Evolutionary conservation across 2,888 invertebrate species (phyloP), one percentile per base, ranked within the genome.

Genomic region (Chesias legatella): DNA sequence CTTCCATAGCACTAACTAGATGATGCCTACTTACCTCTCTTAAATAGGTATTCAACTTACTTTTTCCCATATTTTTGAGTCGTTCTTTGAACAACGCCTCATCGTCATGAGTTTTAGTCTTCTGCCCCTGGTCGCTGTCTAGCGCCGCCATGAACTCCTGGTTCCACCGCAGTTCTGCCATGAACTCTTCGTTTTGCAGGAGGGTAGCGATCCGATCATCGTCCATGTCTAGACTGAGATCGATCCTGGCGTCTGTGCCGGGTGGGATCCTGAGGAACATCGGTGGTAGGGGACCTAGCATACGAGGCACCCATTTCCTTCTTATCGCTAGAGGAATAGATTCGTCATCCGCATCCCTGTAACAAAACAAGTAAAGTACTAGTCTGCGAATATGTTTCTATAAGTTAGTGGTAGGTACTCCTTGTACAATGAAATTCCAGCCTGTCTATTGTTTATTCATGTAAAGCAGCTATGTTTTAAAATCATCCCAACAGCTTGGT

Each of bases 141-240:
- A 96, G 81, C 0, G 95, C 94, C 11, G 92, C 92, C 89, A 97
- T 92, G 67, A 97, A 97, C 63, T 96, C 95, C 70, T 94, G 93
- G 73, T 97, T 95, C 91, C 94, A 93, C 42, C 95, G 89, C 22
- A 97, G 80, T 66, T 96, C 95, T 28, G 94, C 92, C 91, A 97
- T 93, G 60, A 97, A 97, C 76, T 97, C 97, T 67, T 95, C 95
- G 65, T 97, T 97, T 73, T 97, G 97, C 39, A 97, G 85, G 76
- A 95, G 93, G 48, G 96, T 90, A 0, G 96, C 96, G 50, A 95
- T 94, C 51, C 93, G 90, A 69, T 97, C 96, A 68, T 97, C 97
- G 52, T 96, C 96, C 66, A 96, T 89, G 56, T 94, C 93, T 4
- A 86, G 58, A 49, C 82, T 86, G 1, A 86, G 68, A 57, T 88